These are phyloP conservation scores for Drosophila nikananu DNA, from an alignment of 1,140 invertebrate genomes.

Conservation along the genomic window DNA sequence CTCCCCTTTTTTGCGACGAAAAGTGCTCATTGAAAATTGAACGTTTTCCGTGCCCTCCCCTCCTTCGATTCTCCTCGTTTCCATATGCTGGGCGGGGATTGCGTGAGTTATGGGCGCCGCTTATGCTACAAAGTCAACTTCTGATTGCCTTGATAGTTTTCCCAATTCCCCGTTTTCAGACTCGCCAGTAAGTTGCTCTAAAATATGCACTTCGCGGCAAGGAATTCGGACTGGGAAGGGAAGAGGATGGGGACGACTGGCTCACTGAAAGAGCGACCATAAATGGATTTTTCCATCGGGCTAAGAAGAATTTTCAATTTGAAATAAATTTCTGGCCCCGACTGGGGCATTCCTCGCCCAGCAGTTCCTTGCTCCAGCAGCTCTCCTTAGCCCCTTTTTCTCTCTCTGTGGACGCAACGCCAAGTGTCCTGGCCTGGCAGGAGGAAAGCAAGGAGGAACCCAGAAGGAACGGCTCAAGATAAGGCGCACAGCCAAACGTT, in stretches of 20 bases:
- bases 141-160: conserved; percentile 55
- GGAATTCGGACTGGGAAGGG: conserved; percentile 21
- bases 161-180: conserved; percentile 10
- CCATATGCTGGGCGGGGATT: conserved; percentile 41
- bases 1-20: conserved; percentile 28
- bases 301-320: conserved; percentile 45
- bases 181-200: conserved; percentile 40
- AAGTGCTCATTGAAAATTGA: conserved; percentile 60
- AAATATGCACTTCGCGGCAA: conserved; percentile 50
- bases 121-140: conserved; percentile 59
- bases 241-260: not conserved
- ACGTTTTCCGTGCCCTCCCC: conserved; percentile 23
- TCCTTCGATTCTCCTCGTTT: conserved; percentile 13
- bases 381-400: conserved; percentile 7
- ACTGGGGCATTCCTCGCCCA: conserved; percentile 22
- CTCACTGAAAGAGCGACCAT: conserved; percentile 21
- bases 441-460: conserved; percentile 1
- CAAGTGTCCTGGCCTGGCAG: conserved; percentile 25
- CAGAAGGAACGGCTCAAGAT: conserved; percentile 48
- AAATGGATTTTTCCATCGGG: conserved; percentile 34
- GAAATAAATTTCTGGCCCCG: conserved; percentile 42
- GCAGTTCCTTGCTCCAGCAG: conserved; percentile 1
- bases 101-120: conserved; percentile 54
- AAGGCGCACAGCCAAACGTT: conserved; percentile 73
- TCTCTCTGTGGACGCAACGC: conserved; percentile 26